Percentiles rank a stretch among this genome's conserved stretches.
phyloP scores from a whole-genome alignment of 2,797 vertebrate species.

The Balearica regulorum region DNA sequence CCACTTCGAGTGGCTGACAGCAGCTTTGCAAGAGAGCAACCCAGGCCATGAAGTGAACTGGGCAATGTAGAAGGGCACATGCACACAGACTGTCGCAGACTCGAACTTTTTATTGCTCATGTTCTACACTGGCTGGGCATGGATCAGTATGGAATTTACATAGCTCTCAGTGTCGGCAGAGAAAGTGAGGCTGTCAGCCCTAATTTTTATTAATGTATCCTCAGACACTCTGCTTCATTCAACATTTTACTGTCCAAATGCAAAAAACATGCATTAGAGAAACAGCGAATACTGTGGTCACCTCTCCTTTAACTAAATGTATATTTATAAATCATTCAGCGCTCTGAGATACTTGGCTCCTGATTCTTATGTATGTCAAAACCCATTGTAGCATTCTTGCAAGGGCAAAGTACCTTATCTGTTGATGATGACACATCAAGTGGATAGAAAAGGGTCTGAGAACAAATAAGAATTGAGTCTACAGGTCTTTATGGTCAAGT shows the following conservation, averaged over 20 bases:
- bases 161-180: not conserved
- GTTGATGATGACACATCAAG: not conserved
- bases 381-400: not conserved
- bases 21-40: not conserved
- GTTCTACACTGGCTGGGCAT: not conserved
- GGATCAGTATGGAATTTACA: not conserved
- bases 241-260: not conserved
- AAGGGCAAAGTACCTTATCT: not conserved
- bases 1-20: not conserved
- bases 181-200: not conserved
- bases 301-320: not conserved
- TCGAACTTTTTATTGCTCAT: not conserved
- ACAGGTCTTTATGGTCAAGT: not conserved
- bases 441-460: not conserved
- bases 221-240: not conserved
- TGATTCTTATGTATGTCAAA: not conserved
- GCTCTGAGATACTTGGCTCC: not conserved
- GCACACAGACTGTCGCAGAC: not conserved
- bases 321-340: not conserved
- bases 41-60: rapidly evolving
- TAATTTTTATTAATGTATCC: not conserved
- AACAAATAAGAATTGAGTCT: not conserved
- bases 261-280: not conserved
- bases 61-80: not conserved
- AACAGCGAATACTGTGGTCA: not conserved